Percentiles rank a stretch among this genome's conserved stretches.
phyloP scores from a whole-genome alignment of 2,888 invertebrate species.

The Drosophila setosimentum region DNA sequence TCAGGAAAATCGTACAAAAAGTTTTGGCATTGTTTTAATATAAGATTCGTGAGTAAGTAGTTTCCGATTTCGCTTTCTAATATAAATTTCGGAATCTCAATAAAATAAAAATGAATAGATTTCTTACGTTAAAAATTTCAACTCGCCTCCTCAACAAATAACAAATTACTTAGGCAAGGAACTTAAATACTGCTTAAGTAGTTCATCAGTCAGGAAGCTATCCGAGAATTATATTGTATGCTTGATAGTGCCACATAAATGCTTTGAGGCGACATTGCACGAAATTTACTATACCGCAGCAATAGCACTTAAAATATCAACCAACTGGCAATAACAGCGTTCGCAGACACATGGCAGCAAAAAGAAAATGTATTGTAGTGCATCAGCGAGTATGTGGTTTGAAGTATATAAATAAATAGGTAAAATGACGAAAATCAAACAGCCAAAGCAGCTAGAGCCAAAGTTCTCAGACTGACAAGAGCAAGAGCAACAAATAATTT shows the following conservation, averaged over 20 bases:
- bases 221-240: constrained; percentile 13
- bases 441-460: constrained; percentile 38
- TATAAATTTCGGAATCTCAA: not conserved
- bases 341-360: constrained; percentile 16
- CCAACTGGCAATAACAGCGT: constrained; percentile 12
- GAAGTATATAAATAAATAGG: constrained; percentile 62
- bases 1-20: constrained; percentile 19
- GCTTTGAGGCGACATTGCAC: constrained; percentile 23
- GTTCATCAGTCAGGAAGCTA: constrained; percentile 15
- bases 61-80: not conserved
- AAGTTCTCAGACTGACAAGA: constrained; percentile 64
- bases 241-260: constrained; percentile 18
- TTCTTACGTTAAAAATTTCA: not conserved
- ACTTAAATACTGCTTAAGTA: constrained; percentile 22
- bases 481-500: constrained; percentile 67
- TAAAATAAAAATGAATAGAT: not conserved
- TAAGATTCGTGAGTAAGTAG: not conserved
- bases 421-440: constrained; percentile 49
- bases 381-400: constrained; percentile 38
- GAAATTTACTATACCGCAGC: constrained; percentile 29
- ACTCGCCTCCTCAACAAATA: not conserved
- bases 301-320: constrained; percentile 29
- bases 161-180: constrained; percentile 45
- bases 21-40: constrained; percentile 11
- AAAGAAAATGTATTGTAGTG: constrained; percentile 34